Conservation (phyloP, 1,140 invertebrate genomes). For the Mycetomoellerius zeteki region DNA sequence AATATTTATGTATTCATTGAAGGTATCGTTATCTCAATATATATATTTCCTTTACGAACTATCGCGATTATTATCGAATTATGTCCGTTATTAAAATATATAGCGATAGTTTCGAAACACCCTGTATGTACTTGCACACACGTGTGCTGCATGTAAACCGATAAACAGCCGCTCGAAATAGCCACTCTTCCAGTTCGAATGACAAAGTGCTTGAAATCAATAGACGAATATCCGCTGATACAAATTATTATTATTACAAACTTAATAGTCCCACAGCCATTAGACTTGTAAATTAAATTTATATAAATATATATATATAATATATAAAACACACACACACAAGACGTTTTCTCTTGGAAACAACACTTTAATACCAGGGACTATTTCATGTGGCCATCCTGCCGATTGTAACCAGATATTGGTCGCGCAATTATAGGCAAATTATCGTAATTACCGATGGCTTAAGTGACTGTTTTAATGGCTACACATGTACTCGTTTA, state of each 20-base stretch:
- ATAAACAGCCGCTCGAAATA: conserved; percentile 51
- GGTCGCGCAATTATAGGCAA: conserved; percentile 44
- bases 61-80: background rate
- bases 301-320: conserved; percentile 10
- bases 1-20: conserved; percentile 16
- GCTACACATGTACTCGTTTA: conserved; percentile 32
- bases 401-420: conserved; percentile 17
- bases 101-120: conserved; percentile 25
- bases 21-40: background rate
- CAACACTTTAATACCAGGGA: background rate
- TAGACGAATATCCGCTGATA: conserved; percentile 61
- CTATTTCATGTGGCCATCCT: background rate
- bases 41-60: conserved; percentile 2
- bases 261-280: conserved; percentile 44
- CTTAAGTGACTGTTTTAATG: conserved; percentile 58
- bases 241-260: conserved; percentile 67
- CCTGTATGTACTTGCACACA: background rate
- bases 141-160: conserved; percentile 41
- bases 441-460: conserved; percentile 56
- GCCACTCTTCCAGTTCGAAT: conserved; percentile 26
- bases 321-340: background rate
- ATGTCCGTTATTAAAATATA: conserved; percentile 8
- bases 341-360: background rate
- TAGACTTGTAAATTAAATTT: conserved; percentile 61
- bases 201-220: conserved; percentile 67